phyloP scores from a whole-genome alignment of 2,888 invertebrate genomes.

The Agonum fuliginosum region DNA sequence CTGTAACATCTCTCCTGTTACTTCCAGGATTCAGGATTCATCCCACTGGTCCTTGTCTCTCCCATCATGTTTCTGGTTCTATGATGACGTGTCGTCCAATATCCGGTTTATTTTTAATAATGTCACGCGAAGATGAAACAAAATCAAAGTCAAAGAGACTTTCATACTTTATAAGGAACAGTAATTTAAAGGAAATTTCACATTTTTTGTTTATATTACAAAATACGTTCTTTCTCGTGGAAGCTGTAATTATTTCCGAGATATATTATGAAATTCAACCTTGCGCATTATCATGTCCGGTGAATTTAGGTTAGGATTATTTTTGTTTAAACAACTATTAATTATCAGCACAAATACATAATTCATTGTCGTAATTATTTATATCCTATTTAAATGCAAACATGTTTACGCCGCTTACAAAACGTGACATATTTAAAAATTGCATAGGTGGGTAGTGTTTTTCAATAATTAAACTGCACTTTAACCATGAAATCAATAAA shows the following conservation, averaged over 20 bases:
- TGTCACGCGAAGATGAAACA: neutral
- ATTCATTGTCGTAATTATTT: neutral
- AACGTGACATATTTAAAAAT: no score
- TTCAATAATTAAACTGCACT: no score
- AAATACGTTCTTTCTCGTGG: neutral
- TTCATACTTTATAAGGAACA: neutral
- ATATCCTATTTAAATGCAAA: neutral
- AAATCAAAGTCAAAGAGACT: no score
- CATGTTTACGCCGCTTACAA: neutral
- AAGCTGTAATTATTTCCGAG: conserved; percentile 11
- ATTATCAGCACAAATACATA: neutral
- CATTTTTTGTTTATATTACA: neutral
- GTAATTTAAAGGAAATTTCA: neutral
- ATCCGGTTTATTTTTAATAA: conserved; percentile 34
- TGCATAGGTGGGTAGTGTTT: no score
- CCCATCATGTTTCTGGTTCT: neutral
- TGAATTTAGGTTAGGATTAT: neutral
- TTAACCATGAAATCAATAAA: no score
- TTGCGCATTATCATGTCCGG: neutral
- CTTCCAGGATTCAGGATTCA: neutral
- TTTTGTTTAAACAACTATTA: neutral
- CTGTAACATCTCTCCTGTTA: neutral
- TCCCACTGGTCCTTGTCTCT: neutral
- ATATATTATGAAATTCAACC: conserved; percentile 16
- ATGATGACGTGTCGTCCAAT: conserved; percentile 8